phyloP scores from a whole-genome alignment of 2,113 vertebrate species.

The Dipodomys merriami region DNA sequence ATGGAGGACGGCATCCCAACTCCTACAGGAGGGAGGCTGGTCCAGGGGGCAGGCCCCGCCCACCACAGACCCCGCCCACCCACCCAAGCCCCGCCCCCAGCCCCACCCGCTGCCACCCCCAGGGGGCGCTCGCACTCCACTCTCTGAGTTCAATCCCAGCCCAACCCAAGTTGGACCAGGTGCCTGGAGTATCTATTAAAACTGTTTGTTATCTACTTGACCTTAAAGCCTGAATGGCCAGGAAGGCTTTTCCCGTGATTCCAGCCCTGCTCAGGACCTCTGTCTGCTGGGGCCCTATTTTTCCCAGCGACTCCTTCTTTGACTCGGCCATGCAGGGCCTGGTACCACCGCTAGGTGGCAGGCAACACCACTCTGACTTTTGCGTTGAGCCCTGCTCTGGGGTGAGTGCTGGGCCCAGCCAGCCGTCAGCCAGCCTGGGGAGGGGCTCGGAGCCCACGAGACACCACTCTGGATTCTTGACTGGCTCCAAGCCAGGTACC shows the following conservation, averaged over 20 bases:
- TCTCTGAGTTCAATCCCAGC: rapidly evolving
- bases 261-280: too few relatives aligned
- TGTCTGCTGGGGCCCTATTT: too few relatives aligned
- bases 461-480: background rate
- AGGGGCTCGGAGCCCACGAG: background rate
- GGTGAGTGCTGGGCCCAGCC: background rate
- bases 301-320: background rate
- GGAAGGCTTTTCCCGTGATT: background rate
- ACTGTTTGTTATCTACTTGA: background rate
- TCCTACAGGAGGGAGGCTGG: slow-evolving; percentile 63
- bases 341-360: slow-evolving; percentile 38
- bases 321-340: background rate
- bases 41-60: background rate
- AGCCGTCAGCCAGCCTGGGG: background rate
- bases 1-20: background rate
- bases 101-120: background rate
- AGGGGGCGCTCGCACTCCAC: background rate
- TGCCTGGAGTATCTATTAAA: background rate
- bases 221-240: background rate
- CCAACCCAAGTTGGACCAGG: background rate
- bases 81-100: rapidly evolving
- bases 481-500: background rate
- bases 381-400: background rate
- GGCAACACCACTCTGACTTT: background rate
- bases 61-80: background rate